Evolutionary conservation across 2,888 invertebrate species (phyloP), one percentile per base, ranked within the genome.

Genomic region (Archips crataeganus): DNA sequence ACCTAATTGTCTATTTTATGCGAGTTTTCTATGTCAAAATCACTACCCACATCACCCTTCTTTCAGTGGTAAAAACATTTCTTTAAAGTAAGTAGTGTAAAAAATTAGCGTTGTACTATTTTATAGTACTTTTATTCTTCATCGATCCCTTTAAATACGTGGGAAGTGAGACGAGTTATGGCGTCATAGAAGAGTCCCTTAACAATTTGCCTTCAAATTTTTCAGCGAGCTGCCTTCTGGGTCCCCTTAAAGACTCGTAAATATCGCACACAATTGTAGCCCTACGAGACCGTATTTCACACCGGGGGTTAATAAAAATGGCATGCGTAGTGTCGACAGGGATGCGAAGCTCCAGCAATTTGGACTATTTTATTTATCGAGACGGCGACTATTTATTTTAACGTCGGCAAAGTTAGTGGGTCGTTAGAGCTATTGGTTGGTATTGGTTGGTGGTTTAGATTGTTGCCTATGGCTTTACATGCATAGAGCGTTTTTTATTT

Each of bases 221-320:
- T 66, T 61, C 51, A 39, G 60, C 34, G 3, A 13, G 51, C 59
- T 10, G n/a, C 23, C 36, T 57, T 54, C 10, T 59, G 64, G 32
- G 68, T 8, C 57, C 45, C 49, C 68, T 65, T 36, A 51, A 59
- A 34, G 49, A 34, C 60, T 60, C 69, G 63, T 69, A 74, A 74
- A 74, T 69, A 64, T 74, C 59, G 32, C 62, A 72, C 32, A 42
- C 59, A 74, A 60, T 74, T 69, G 51, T 64, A 60, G 64, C 64
- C 64, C 69, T 74, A 59, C 57, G 51, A 51, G 64, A 64, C 62
- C 68, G 60, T 69, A 74, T 65, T 69, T 74, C 65, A 64, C 73
- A 74, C 69, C 0, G 69, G 59, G 51, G 51, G 69, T 60, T 60
- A 64, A 64, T 74, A 74, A 69, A 73, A 69, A 74, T 65, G 69